A percentile compares a stretch with the other conserved stretches of the same genome.
These are phyloP conservation scores for Digitonthophagus gazella DNA, from an alignment of 2,888 invertebrate species.

Conservation along the genomic window DNA sequence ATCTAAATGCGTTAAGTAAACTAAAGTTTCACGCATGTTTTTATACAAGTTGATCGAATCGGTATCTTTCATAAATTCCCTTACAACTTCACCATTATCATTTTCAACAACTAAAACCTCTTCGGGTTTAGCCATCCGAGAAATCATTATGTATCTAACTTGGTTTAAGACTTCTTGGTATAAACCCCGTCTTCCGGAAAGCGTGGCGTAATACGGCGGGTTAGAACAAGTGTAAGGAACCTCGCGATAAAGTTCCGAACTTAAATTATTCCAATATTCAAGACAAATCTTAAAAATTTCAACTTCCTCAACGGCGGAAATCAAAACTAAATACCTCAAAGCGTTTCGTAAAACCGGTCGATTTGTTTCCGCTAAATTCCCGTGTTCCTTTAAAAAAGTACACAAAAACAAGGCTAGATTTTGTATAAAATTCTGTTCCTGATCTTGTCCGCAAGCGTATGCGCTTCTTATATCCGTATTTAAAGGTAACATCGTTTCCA, in stretches of 20 bases:
- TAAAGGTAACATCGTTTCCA: conserved; percentile 88
- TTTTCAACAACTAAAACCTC: conserved; percentile 99
- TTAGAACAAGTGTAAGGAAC: conserved; percentile 50
- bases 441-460: conserved; percentile 89
- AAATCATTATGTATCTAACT: conserved; percentile 96
- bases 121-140: conserved; percentile 99
- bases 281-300: conserved; percentile 99
- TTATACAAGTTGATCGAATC: conserved; percentile 99
- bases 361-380: conserved; percentile 80
- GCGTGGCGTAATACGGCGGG: conserved; percentile 16
- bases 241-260: conserved; percentile 89
- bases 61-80: conserved; percentile 99
- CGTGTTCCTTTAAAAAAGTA: conserved; percentile 95
- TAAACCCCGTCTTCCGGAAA: conserved; percentile 56
- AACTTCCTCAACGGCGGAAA: conserved; percentile 98
- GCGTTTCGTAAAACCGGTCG: conserved; percentile 79
- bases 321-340: conserved; percentile 81
- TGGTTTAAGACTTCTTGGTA: conserved; percentile 81
- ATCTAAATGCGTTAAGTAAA: conserved; percentile 98
- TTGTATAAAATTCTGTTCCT: conserved; percentile 98
- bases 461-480: conserved; percentile 91
- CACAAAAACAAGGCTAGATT: conserved; percentile 96
- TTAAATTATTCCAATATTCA: conserved; percentile 96
- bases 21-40: conserved; percentile 97
- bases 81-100: conserved; percentile 98